Conservation (phyloP, 2,888 invertebrate genomes). For the Oeneis ivallda region DNA sequence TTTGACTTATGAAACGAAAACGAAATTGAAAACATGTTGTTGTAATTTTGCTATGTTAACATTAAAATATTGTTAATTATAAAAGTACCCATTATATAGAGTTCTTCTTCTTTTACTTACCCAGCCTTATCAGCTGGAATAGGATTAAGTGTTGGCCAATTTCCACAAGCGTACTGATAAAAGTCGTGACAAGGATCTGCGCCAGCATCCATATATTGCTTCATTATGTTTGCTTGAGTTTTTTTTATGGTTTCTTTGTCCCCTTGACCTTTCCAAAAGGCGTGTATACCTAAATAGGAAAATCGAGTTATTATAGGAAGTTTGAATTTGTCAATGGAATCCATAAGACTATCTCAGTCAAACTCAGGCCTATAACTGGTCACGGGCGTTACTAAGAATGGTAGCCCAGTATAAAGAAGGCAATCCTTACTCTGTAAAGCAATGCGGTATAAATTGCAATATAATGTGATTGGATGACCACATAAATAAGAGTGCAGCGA, state of each 20-base stretch:
- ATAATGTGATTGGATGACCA: too few relatives aligned
- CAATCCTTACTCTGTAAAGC: too few relatives aligned
- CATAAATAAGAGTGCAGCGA: too few relatives aligned
- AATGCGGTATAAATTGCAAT: too few relatives aligned
- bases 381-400: too few relatives aligned
- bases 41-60: too few relatives aligned
- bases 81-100: too few relatives aligned
- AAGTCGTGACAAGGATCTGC: conserved; percentile 91
- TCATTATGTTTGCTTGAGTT: conserved; percentile 87
- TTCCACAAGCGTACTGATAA: conserved; percentile 92
- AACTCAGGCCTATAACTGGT: too few relatives aligned
- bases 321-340: background rate
- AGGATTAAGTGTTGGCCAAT: conserved; percentile 91
- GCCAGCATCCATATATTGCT: conserved; percentile 87
- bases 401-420: too few relatives aligned
- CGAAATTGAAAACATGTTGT: too few relatives aligned
- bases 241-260: conserved; percentile 79
- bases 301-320: background rate
- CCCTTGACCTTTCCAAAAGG: conserved; percentile 83
- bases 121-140: conserved; percentile 94
- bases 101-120: conserved; percentile 44
- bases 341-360: background rate
- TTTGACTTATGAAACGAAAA: too few relatives aligned
- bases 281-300: conserved; percentile 62
- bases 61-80: too few relatives aligned